Conservation (phyloP, 2,888 invertebrate genomes). For the Aphrophora alni region DNA sequence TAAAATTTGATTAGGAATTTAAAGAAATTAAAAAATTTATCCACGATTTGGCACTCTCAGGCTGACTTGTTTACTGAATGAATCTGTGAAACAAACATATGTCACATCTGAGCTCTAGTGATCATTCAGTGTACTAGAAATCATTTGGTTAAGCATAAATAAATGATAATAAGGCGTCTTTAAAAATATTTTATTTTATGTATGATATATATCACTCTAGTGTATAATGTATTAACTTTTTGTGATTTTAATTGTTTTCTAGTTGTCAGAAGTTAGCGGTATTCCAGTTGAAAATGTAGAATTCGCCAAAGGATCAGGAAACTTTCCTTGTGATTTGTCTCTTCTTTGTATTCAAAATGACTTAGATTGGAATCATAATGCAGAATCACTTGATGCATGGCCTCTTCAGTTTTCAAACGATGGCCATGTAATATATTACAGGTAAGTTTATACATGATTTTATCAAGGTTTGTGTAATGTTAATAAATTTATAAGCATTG, state of each 20-base stretch:
- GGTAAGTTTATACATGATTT: conserved; percentile 61
- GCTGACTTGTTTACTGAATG: too few species aligned
- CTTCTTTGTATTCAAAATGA: conserved; percentile 66
- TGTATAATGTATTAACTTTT: too few species aligned
- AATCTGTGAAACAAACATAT: too few species aligned
- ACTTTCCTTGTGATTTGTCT: conserved; percentile 70
- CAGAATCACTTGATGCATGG: conserved; percentile 62
- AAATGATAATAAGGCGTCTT: too few species aligned
- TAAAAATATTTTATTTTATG: too few species aligned
- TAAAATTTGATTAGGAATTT: too few species aligned
- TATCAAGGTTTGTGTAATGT: background rate
- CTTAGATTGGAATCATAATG: conserved; percentile 67
- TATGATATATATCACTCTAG: too few species aligned
- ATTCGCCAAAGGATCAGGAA: conserved; percentile 65
- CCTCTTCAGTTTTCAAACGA: conserved; percentile 66
- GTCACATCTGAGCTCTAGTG: too few species aligned
- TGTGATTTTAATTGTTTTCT: conserved; percentile 45
- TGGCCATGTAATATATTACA: conserved; percentile 71
- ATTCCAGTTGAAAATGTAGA: conserved; percentile 69
- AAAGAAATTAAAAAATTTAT: too few species aligned
- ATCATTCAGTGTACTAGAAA: too few species aligned
- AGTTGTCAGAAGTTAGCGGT: conserved; percentile 63
- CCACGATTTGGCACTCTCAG: too few species aligned
- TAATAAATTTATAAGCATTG: background rate
- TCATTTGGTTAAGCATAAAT: too few species aligned